Base-by-base conservation (phyloP, 2,888 invertebrate genomes). In the Lasioglossum marginatum region DNA sequence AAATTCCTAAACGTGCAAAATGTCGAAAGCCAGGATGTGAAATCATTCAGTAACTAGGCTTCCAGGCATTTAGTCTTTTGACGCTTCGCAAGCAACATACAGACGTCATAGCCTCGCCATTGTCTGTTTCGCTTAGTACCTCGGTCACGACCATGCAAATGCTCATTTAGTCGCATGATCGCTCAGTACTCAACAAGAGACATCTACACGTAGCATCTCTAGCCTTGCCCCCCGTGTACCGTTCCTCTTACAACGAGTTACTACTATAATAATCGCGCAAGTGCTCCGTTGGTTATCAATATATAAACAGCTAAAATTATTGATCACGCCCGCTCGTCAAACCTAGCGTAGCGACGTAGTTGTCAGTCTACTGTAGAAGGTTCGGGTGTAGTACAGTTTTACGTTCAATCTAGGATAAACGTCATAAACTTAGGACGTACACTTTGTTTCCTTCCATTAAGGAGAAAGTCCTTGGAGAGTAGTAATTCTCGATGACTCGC, bases 81-180 rank as follows among this genome's bases (percentile, higher is more conserved):
- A 60, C 60, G 60, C 27, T 60, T 60, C 60, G 2, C 60, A 60
- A 27, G 27, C 60, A 60, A 60, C 27, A 60, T 60, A 27, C 1
- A 27, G 60, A 60, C 12, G 14, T 27, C n/a, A 14, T 14, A 60
- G 60, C 27, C 27, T 60, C 12, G 60, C 27, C 27, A 60, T 60
- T 60, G 60, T 60, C 60, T 14, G 60, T 60, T 27, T 27, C 60
- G 60, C 14, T 60, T 60, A 60, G 60, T 60, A 68, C 31, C 34
- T 40, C 77, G 68, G 45, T 37, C 40, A 57, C 63, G 60, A 60
- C 27, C 60, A 60, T 60, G 60, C 60, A 60, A 60, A 72, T 45
- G 72, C 45, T 60, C 60, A 60, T 60, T 60, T 60, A 60, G 60
- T 27, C 27, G 27, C 60, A 60, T 60, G 27, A 60, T 14, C 60